A percentile compares a stretch with the other conserved stretches of the same genome.
These are phyloP conservation scores for Misgurnus mizolepis DNA, from an alignment of 2,113 vertebrate species.

Conservation along the genomic window DNA sequence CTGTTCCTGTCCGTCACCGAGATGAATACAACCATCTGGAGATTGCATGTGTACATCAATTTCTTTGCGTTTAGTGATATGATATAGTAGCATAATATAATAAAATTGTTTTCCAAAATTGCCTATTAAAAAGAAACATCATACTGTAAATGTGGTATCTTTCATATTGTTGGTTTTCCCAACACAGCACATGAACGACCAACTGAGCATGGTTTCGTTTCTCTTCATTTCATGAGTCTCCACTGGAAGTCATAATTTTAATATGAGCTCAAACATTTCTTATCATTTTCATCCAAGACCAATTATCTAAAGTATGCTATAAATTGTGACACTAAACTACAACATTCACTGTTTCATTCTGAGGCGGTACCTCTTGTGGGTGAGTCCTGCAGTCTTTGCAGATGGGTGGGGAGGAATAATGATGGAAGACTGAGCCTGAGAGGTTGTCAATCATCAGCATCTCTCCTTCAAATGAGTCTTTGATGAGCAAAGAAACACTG, in stretches of 20 bases:
- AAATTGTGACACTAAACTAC: neutral
- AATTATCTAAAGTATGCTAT: too few species aligned
- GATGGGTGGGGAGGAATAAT: conserved; percentile 91
- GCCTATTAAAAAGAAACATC: too few species aligned
- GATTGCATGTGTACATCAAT: conserved; percentile 42
- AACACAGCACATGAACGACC: too few species aligned
- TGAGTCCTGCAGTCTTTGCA: conserved; percentile 89
- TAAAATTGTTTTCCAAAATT: neutral
- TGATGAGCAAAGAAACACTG: conserved; percentile 99
- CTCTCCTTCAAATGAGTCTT: conserved; percentile 98
- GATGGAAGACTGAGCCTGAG: conserved; percentile 98
- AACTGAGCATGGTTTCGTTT: too few species aligned
- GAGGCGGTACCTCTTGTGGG: conserved; percentile 87
- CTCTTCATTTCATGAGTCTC: too few species aligned
- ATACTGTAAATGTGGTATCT: too few species aligned
- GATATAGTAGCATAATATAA: neutral
- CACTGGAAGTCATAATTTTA: too few species aligned
- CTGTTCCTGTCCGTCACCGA: conserved; percentile 59
- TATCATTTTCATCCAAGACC: too few species aligned
- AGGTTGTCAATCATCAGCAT: conserved; percentile 99
- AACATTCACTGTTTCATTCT: neutral
- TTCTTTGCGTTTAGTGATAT: neutral
- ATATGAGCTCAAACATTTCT: too few species aligned
- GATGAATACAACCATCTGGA: conserved; percentile 57
- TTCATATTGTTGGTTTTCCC: neutral